phyloP scores from a whole-genome alignment of 2,797 vertebrate species.

The Borostomias antarcticus region DNA sequence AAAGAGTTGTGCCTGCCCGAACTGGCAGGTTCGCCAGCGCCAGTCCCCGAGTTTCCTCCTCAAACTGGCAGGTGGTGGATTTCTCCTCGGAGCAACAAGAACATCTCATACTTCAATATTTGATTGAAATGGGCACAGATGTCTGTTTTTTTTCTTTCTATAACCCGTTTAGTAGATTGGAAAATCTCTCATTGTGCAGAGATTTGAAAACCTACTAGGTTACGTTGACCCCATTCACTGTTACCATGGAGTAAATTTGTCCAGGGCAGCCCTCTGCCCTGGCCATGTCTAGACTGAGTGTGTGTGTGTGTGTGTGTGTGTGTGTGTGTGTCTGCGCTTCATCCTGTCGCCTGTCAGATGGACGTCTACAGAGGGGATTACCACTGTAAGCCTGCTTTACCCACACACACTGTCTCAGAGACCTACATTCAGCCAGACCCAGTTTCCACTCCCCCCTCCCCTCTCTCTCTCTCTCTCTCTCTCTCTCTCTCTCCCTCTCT shows the following conservation, averaged over 20 bases:
- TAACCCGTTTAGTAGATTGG: not conserved
- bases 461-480: constrained; percentile 33
- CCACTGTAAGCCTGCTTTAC: constrained; percentile 77
- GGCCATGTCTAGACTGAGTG: constrained; percentile 50
- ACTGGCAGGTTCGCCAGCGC: not conserved
- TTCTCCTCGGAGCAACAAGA: too few relatives aligned
- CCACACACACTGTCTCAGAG: constrained; percentile 56
- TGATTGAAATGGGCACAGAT: not conserved
- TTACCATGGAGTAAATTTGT: not conserved
- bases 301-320: constrained; percentile 20
- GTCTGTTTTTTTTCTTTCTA: not conserved
- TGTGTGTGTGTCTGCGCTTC: constrained; percentile 57
- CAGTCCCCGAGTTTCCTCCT: too few relatives aligned
- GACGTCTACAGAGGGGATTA: constrained; percentile 82
- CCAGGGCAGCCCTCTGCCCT: not conserved
- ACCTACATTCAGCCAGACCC: constrained; percentile 78
- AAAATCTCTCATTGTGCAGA: constrained; percentile 8
- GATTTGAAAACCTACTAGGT: not conserved
- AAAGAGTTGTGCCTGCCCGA: not conserved
- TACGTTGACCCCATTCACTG: not conserved
- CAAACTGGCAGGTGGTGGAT: too few relatives aligned
- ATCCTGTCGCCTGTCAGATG: constrained; percentile 78
- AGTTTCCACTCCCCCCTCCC: constrained; percentile 52
- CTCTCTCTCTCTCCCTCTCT: not conserved
- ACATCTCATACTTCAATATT: too few relatives aligned